Evolutionary conservation across 2,888 invertebrate genomes (phyloP), one percentile per base, ranked within the genome.

Genomic region (Ormyrus pomaceus): DNA sequence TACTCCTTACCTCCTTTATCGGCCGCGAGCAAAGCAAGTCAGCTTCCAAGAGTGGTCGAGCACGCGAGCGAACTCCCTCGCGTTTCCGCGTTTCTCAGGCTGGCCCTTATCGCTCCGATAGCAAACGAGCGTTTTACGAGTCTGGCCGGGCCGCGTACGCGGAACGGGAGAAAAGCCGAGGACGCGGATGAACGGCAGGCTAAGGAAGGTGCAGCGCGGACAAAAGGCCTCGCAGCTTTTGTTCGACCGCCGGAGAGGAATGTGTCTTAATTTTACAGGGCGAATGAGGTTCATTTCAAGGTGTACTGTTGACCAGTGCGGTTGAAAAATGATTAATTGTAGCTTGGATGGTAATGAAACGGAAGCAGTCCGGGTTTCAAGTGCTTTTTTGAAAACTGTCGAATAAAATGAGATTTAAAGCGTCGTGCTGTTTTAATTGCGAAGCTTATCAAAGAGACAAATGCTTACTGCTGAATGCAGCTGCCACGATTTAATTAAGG

Each of bases 121-220:
- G 86, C 86, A 87, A 87, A 86, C 85, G 84, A 85, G 84, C 83
- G 84, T 76, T 87, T 87, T 86, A 87, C 85, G 86, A 86, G 86
- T 84, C 19, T 19, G 19, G 19, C 19, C 19, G 82, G 81, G 7
- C 46, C 65, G 48, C 11, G 11, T 34, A 56, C 61, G 68, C 58
- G 64, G 70, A 82, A 77, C 68, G 61, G 66, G 72, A 74, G 74
- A 73, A 69, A 79, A 78, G 58, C 10, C 9, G 48, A 64, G 19
- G 61, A 51, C 53, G 46, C 19, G 46, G 10, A 53, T 11, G 34
- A 9, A 45, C 55, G 46, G 61, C n/a, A 19, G 19, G 19, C 19
- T 19, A 19, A 19, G 19, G 19, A 19, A 19, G 19, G 19, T 19
- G 61, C 53, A 50, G 55, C 11, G 13, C 46, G 13, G 45, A 19